phyloP scores from a whole-genome alignment of 1,140 invertebrate species.

The Cataglyphis hispanica region DNA sequence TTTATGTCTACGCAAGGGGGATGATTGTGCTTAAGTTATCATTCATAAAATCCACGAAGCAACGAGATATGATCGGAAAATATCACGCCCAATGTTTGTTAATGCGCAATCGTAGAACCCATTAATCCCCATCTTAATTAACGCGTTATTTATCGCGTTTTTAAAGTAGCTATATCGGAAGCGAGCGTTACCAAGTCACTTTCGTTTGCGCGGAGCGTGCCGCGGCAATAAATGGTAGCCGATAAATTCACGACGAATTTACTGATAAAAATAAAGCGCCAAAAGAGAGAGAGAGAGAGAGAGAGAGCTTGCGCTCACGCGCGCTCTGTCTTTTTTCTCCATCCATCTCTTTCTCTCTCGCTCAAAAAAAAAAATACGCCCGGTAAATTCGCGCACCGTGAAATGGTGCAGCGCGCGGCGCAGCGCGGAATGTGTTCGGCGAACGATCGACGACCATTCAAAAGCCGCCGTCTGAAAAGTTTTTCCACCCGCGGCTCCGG shows the following conservation, averaged over 20 bases:
- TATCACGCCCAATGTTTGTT: constrained; percentile 1
- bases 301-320: not conserved
- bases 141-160: constrained; percentile 51
- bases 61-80: not conserved
- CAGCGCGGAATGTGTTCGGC: constrained; percentile 69
- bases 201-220: constrained; percentile 66
- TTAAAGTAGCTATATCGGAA: constrained; percentile 52
- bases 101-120: constrained; percentile 26
- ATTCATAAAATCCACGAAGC: not conserved
- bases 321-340: not conserved
- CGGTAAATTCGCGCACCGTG: constrained; percentile 73
- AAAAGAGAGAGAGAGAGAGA: constrained; percentile 40
- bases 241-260: constrained; percentile 76
- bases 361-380: constrained; percentile 61
- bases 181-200: constrained; percentile 66
- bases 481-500: constrained; percentile 72
- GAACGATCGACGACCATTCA: constrained; percentile 77
- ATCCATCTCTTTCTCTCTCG: not conserved
- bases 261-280: constrained; percentile 70
- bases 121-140: constrained; percentile 63
- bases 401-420: constrained; percentile 65
- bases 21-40: not conserved
- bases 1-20: not conserved
- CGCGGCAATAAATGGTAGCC: constrained; percentile 67
- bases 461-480: constrained; percentile 77